Conservation (phyloP, 2,888 invertebrate genomes). For the Nipponacmea schrenckii region DNA sequence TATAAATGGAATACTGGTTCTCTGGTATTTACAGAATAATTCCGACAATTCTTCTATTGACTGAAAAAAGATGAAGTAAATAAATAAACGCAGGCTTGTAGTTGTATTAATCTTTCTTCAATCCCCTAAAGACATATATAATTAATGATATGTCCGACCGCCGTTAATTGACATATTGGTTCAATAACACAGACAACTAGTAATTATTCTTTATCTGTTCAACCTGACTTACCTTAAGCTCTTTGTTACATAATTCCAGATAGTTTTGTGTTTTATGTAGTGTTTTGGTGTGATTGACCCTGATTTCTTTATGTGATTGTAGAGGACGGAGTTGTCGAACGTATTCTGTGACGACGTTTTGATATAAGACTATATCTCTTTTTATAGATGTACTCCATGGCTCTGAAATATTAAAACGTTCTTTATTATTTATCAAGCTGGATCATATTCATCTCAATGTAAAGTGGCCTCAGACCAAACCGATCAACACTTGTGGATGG, state of each 20-base stretch:
- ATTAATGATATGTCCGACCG: too few species aligned
- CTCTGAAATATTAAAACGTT: too few species aligned
- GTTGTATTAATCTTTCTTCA: too few species aligned
- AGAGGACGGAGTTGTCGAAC: not conserved
- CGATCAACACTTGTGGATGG: too few species aligned
- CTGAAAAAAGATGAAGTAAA: slow-evolving; percentile 8
- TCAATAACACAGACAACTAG: too few species aligned
- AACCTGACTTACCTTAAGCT: not conserved
- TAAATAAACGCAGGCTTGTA: too few species aligned
- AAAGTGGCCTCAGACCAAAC: too few species aligned
- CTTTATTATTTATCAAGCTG: too few species aligned
- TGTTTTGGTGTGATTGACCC: not conserved
- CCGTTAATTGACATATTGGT: too few species aligned
- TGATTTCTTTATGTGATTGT: not conserved
- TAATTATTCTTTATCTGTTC: too few species aligned
- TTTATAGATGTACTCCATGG: not conserved
- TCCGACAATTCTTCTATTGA: slow-evolving; percentile 4
- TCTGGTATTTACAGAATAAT: slow-evolving; percentile 20
- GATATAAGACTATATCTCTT: not conserved
- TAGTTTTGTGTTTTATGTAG: not conserved
- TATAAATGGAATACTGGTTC: slow-evolving; percentile 25
- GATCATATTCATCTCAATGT: too few species aligned
- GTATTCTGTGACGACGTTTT: not conserved
- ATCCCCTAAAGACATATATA: too few species aligned
- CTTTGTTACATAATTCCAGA: not conserved